A percentile compares a stretch with the other conserved stretches of the same genome.
Conservation (phyloP, 2,888 invertebrate species). For the Byasa hedistus region DNA sequence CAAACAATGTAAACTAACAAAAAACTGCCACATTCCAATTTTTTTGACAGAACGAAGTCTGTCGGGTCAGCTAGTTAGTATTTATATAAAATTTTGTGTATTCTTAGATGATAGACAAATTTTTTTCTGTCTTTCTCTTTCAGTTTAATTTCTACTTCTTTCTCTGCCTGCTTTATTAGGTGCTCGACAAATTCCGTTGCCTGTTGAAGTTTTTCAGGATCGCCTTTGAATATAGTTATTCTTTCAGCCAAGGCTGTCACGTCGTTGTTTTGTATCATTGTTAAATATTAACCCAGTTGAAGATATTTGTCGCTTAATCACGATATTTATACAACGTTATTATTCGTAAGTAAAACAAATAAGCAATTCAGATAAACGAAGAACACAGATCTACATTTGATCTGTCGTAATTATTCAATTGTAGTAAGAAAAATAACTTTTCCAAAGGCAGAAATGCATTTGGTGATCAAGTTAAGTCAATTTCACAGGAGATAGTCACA, state of each 20-base stretch:
- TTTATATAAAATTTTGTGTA: too few species aligned
- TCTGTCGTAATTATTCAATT: not conserved
- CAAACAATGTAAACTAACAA: too few species aligned
- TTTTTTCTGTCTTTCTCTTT: slow-evolving; percentile 80
- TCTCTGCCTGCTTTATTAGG: slow-evolving; percentile 80
- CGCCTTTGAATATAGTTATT: slow-evolving; percentile 80
- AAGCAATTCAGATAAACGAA: slow-evolving; percentile 31
- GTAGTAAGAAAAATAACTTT: slow-evolving; percentile 31
- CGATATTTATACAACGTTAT: not conserved
- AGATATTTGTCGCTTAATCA: slow-evolving; percentile 5
- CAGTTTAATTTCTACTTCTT: slow-evolving; percentile 79
- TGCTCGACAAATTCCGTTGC: slow-evolving; percentile 81
- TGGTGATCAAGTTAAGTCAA: slow-evolving; percentile 55
- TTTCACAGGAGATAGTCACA: slow-evolving; percentile 37
- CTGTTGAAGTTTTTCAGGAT: slow-evolving; percentile 80
- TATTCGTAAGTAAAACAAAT: slow-evolving; percentile 3
- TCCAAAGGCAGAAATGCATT: slow-evolving; percentile 37
- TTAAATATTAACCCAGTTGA: slow-evolving; percentile 32
- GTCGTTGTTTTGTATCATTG: slow-evolving; percentile 69
- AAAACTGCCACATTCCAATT: too few species aligned
- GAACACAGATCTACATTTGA: not conserved
- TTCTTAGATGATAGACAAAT: too few species aligned
- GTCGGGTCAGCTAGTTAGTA: too few species aligned
- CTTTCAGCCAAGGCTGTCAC: slow-evolving; percentile 66
- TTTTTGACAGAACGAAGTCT: too few species aligned